These are phyloP conservation scores for Romanogobio albipinnatus DNA, from an alignment of 2,113 vertebrate species.

Conservation along the genomic window DNA sequence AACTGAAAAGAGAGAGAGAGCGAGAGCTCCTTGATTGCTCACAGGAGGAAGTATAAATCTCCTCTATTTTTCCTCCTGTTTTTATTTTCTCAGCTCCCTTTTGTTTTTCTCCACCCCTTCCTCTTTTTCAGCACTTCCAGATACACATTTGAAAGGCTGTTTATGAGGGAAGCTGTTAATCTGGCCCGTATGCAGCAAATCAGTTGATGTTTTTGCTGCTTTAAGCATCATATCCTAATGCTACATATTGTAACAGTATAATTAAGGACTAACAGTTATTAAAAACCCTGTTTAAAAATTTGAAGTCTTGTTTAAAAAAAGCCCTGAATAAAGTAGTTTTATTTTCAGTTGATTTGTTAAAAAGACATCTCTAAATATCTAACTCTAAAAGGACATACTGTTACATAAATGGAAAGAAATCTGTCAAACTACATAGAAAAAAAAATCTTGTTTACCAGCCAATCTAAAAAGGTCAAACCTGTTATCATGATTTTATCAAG, in stretches of 20 bases:
- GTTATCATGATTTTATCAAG: not conserved
- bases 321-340: not conserved
- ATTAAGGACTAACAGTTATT: not conserved
- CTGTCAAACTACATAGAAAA: not conserved
- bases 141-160: not conserved
- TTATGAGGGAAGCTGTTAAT: not conserved
- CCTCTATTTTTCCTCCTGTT: conserved; percentile 20
- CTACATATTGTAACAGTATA: not conserved
- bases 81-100: conserved; percentile 8
- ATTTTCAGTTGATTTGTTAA: not conserved
- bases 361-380: not conserved
- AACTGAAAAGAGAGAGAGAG: conserved; percentile 51
- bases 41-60: conserved; percentile 35
- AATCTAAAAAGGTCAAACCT: not conserved
- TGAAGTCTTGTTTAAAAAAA: not conserved
- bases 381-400: not conserved
- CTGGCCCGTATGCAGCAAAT: not conserved
- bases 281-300: too few species aligned
- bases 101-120: conserved; percentile 7
- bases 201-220: not conserved
- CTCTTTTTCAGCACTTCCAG: not conserved
- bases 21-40: conserved; percentile 33
- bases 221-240: not conserved
- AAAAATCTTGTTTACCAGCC: not conserved
- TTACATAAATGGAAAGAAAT: not conserved